These are phyloP conservation scores for Ypsolopha sequella DNA, from an alignment of 2,888 invertebrate species.

Conservation along the genomic window DNA sequence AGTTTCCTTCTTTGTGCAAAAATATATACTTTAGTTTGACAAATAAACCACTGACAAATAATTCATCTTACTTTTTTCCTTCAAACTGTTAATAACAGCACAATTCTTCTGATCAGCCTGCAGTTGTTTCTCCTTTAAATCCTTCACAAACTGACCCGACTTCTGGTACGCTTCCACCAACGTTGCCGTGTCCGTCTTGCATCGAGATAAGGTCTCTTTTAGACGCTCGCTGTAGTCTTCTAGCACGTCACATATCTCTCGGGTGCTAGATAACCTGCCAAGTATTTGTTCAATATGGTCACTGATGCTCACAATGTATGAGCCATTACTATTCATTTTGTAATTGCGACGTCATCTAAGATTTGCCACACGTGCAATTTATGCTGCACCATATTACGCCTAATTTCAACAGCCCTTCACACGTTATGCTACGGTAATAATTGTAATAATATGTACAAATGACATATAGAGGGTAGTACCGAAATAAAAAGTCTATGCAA, in stretches of 20 bases:
- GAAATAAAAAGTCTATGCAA: too few species aligned
- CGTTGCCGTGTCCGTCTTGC: slow-evolving; percentile 31
- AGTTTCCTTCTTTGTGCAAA: too few species aligned
- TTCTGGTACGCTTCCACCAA: slow-evolving; percentile 33
- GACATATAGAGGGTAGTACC: too few species aligned
- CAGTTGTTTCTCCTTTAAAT: slow-evolving; percentile 16
- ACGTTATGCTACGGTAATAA: too few species aligned
- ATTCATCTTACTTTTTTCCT: slow-evolving; percentile 21
- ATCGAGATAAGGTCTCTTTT: slow-evolving; percentile 32
- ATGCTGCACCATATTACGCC: too few species aligned
- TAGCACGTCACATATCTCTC: slow-evolving; percentile 40
- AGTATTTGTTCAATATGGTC: background rate
- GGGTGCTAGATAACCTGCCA: slow-evolving; percentile 27
- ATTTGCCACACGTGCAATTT: too few species aligned
- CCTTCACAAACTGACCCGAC: slow-evolving; percentile 20
- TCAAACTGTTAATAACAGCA: slow-evolving; percentile 14
- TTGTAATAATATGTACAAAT: too few species aligned
- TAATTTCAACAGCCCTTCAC: too few species aligned
- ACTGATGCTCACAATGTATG: too few species aligned
- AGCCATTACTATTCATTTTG: too few species aligned
- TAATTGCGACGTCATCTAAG: too few species aligned
- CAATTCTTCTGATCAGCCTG: slow-evolving; percentile 14
- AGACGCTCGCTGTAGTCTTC: slow-evolving; percentile 34
- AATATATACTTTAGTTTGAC: too few species aligned
- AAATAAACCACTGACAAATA: background rate